Base-by-base conservation (phyloP, 2,113 vertebrate genomes). In the Caloenas nicobarica region DNA sequence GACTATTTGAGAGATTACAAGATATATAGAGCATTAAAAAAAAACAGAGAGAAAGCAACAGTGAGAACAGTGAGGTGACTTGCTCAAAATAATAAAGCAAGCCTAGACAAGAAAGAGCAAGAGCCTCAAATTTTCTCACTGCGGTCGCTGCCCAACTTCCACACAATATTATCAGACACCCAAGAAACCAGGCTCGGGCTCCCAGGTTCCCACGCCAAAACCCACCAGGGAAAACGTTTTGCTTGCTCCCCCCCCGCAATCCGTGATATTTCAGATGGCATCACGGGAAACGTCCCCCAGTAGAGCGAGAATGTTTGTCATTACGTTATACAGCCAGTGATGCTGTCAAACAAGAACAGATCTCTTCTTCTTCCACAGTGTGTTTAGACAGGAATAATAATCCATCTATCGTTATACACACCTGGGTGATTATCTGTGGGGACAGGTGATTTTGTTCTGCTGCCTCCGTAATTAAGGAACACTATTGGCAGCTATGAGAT, bases 311-410 rank as follows among this genome's bases (percentile, higher is more conserved):
- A 7, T 29, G 33, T 90, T 83, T 91, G 79, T 72, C 34, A 44
- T 11, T 78, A 33, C 40, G 28, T 44, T 19, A 15, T 11, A 51
- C n/a, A 91, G 69, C 25, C 3, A 48, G 40, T 23, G 64, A 72
- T 73, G 71, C 76, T 94, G 84, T 68, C 89, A 89, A 51, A 91
- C 70, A 26, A 56, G 69, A 91, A 53, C n/a, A 86, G 81, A 50
- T 64, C 78, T 89, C 66, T 10, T 34, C 82, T 53, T 48, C 79
- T 57, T 81, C 69, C 77, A 36, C 14, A 46, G 83, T 70, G 72
- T 61, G 88, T 91, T 91, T 81, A 85, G 81, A 91, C 74, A 95
- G 70, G 16, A 91, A 64, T 51, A 87, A 89, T 29, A 78, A 66
- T 5, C 4, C 4, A 86, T 70, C 62, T 66, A 88, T 72, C 88